These are phyloP conservation scores for Hydra vulgaris DNA, from an alignment of 30 jellyfish, hydroid and myxozoan species.

Conservation along the genomic window DNA sequence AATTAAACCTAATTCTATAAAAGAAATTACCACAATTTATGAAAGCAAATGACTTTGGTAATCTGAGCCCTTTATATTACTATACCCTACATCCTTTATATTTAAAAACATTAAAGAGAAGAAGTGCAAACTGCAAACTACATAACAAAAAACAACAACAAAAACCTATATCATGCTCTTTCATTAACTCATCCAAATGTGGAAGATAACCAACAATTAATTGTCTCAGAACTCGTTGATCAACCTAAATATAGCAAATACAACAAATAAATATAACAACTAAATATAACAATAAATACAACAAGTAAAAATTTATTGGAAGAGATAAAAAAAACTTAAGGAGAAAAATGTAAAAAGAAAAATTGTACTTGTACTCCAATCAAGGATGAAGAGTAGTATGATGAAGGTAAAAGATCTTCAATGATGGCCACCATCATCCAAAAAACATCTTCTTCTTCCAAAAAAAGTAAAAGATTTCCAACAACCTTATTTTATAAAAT, in stretches of 20 bases:
- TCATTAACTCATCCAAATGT: constrained; percentile 43
- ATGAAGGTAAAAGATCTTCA: constrained; percentile 79
- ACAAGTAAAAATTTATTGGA: no score
- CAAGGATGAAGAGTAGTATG: constrained; percentile 80
- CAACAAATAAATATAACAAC: neutral
- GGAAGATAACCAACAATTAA: constrained; percentile 85
- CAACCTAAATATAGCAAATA: constrained; percentile 39
- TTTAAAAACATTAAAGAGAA: neutral
- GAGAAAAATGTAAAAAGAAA: neutral
- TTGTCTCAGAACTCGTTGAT: constrained; percentile 92
- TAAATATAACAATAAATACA: no score
- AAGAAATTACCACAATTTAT: neutral
- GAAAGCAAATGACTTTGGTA: no score
- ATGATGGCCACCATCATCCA: constrained; percentile 93
- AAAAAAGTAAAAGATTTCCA: constrained; percentile 59
- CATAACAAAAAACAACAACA: neutral
- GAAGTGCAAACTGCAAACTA: neutral
- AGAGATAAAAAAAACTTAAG: no score
- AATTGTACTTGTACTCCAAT: constrained; percentile 83
- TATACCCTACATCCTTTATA: no score
- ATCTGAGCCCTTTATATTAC: no score
- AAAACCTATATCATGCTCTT: constrained; percentile 95
- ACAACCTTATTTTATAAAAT: constrained; percentile 45
- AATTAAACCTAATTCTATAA: constrained; percentile 63
- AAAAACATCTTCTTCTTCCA: constrained; percentile 82